Base-by-base conservation (phyloP, 2,113 vertebrate genomes). In the Entelurus aequoreus region DNA sequence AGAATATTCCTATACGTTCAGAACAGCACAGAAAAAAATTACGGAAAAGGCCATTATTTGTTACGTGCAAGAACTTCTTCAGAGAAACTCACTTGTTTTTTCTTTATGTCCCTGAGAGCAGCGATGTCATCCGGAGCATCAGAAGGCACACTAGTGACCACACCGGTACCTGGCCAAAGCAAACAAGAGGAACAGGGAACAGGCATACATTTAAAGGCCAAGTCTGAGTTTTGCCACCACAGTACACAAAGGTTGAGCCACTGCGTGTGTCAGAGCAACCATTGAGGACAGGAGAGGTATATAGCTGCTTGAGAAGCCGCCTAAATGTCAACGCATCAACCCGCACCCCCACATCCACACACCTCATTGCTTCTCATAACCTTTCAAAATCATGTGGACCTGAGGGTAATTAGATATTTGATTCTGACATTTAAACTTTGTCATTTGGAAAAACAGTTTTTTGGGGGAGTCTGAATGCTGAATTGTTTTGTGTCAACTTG, bases 61-160 rank as follows among this genome's bases (percentile, higher is more conserved):
- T 42, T 42, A n/a, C 15, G 40, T 48, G 10, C 5, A 15, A 3
- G 8, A 19, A 48, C 4, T 35, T 21, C 28, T 12, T 12, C 10
- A 57, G 5, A 21, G 6, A 16, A 36, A 50, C 8, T 83, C 65
- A 94, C 97, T 89, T 92, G 94, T 71, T 99, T 99, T 81, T 97
- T 98, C 81, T 97, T 99, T 77, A 99, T 64, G 77, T 98, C 96
- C 79, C 93, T 91, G 62, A 99, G 87, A 55, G 97, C 96, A 68
- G 95, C 92, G 50, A 95, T 87, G 73, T 99, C 97, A 90, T 99
- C 97, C 0, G 97, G 96, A 44, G 97, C 86, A 73, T 99, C 97
- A 3, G 96, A 99, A 2, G 97, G 97, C 62, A 99, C 97, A n/a
- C 97, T 96, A 50, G 94, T 95, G 50, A 99, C 96, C 5, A 99